A percentile compares a stretch with the other conserved stretches of the same genome.
Evolutionary conservation across 2,113 vertebrate species (phyloP).

Genomic region (Trematomus loennbergii): DNA sequence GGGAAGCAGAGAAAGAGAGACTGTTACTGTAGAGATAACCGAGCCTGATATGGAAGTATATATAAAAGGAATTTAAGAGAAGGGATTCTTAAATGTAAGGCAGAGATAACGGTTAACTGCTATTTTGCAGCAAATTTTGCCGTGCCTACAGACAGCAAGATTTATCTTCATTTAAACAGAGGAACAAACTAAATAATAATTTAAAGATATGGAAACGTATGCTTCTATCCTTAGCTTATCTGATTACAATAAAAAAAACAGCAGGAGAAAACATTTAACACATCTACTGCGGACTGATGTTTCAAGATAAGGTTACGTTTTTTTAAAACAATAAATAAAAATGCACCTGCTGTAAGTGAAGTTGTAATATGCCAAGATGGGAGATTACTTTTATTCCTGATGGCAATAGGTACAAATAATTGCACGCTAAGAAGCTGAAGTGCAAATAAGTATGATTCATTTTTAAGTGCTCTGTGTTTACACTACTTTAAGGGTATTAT

Average conservation of each 20-base stretch:
- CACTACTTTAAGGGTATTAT: constrained; percentile 56
- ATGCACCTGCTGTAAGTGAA: constrained; percentile 21
- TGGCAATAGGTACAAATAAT: constrained; percentile 52
- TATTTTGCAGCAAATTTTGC: not conserved
- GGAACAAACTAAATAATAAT: constrained; percentile 1
- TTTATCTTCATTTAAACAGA: constrained; percentile 30
- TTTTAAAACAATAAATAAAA: constrained; percentile 17
- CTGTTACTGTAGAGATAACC: constrained; percentile 18
- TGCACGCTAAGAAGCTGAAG: constrained; percentile 52
- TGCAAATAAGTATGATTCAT: constrained; percentile 69
- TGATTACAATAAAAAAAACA: constrained; percentile 34
- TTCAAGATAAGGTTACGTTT: constrained; percentile 28
- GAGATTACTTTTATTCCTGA: constrained; percentile 52
- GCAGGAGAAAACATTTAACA: constrained; percentile 18
- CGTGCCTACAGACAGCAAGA: not conserved
- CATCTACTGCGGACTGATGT: constrained; percentile 25
- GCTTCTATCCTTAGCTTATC: constrained; percentile 20
- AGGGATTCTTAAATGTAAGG: constrained; percentile 12
- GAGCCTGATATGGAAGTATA: constrained; percentile 6
- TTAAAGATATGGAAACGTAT: constrained; percentile 26
- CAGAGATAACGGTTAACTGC: constrained; percentile 9
- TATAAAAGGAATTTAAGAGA: not conserved
- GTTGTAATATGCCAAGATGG: constrained; percentile 36
- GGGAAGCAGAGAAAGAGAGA: constrained; percentile 30
- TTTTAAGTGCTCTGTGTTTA: constrained; percentile 68